These are phyloP conservation scores for Plectropomus leopardus DNA, from an alignment of 2,113 vertebrate species.

Conservation along the genomic window DNA sequence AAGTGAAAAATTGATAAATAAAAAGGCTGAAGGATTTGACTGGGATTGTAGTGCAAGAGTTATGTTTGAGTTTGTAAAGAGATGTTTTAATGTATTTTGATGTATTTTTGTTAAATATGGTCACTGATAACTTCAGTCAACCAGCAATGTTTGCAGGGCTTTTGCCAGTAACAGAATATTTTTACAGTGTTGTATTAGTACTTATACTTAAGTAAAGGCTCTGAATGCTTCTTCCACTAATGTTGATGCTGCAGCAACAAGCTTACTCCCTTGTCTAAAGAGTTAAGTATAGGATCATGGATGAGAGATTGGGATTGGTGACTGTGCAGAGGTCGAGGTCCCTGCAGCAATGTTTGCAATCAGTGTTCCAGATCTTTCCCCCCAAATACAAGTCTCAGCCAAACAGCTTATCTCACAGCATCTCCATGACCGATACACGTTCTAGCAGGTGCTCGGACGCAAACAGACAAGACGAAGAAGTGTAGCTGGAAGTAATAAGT, in stretches of 20 bases:
- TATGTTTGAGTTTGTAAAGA: too few species aligned
- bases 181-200: too few species aligned
- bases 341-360: not conserved
- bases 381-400: not conserved
- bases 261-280: not conserved
- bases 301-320: not conserved
- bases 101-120: too few species aligned
- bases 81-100: too few species aligned
- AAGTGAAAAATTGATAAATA: too few species aligned
- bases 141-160: too few species aligned
- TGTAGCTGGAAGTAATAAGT: slow-evolving; percentile 18
- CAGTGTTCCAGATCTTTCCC: slow-evolving; percentile 22
- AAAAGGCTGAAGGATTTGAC: too few species aligned
- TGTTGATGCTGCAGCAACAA: not conserved
- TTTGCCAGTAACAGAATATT: too few species aligned
- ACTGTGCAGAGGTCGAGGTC: not conserved
- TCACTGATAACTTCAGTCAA: too few species aligned
- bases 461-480: slow-evolving; percentile 1
- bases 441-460: slow-evolving; percentile 2
- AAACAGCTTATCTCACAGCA: slow-evolving; percentile 2
- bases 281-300: not conserved
- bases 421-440: slow-evolving; percentile 8
- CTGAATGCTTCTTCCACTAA: too few species aligned
- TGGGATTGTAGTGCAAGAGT: too few species aligned
- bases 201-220: too few species aligned